phyloP scores from a whole-genome alignment of 1,140 invertebrate genomes.

The Sycophaga agraensis region DNA sequence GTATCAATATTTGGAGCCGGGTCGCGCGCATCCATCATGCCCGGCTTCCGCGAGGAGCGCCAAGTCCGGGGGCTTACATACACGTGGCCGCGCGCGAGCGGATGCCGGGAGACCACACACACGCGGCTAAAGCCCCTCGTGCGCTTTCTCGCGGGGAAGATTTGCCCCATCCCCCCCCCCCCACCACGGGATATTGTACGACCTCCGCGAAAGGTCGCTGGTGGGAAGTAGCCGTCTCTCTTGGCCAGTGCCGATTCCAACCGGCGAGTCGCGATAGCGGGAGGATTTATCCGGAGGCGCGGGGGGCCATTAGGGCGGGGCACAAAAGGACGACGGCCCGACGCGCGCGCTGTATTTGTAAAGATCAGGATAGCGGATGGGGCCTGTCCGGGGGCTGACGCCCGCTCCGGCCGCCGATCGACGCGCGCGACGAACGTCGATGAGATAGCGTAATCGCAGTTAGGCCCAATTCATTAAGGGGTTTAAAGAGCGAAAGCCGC shows the following conservation, averaged over 20 bases:
- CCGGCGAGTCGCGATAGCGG: no score
- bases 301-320: no score
- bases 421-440: conserved; percentile 10
- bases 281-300: no score
- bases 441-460: conserved; percentile 23
- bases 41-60: neutral
- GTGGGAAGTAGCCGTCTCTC: no score
- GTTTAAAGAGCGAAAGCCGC: conserved; percentile 27
- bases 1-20: conserved; percentile 27
- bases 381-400: neutral
- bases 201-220: no score
- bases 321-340: no score
- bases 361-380: conserved; percentile 15
- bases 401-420: no score
- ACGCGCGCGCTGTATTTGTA: conserved; percentile 1
- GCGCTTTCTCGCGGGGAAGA: neutral
- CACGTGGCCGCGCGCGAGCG: neutral
- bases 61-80: neutral
- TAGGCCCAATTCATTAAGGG: conserved; percentile 33
- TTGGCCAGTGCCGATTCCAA: no score
- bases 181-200: neutral
- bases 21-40: conserved; percentile 11
- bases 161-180: neutral
- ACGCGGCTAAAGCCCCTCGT: no score
- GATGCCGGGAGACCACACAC: neutral